Conservation (phyloP, 2,888 invertebrate genomes). For the Lucinisca nassula region DNA sequence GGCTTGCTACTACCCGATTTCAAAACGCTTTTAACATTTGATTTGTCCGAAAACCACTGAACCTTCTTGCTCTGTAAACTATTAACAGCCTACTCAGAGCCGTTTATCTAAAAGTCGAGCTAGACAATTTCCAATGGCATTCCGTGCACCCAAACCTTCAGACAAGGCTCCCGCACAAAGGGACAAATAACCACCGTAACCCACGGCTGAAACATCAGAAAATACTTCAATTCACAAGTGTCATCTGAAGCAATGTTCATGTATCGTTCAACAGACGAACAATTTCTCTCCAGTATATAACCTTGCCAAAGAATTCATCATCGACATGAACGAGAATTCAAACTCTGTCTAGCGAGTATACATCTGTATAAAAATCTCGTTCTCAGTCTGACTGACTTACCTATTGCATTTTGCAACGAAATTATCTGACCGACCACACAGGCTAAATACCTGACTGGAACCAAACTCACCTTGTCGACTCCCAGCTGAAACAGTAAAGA, state of each 20-base stretch:
- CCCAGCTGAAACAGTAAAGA: not conserved
- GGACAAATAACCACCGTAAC: conserved; percentile 3
- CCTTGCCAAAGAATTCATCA: not conserved
- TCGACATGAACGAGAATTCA: not conserved
- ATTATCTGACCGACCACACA: not conserved
- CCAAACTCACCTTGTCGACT: not conserved
- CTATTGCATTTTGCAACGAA: not conserved
- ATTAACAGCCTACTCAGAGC: not conserved
- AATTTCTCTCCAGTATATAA: not conserved
- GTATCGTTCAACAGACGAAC: not conserved
- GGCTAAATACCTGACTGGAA: not conserved
- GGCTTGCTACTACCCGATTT: not conserved
- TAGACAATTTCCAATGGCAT: too few relatives aligned
- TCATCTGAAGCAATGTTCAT: not conserved
- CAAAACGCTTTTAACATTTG: not conserved
- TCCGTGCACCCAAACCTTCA: not conserved
- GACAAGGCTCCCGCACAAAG: conserved; percentile 6
- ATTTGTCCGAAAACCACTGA: not conserved
- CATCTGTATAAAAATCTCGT: not conserved
- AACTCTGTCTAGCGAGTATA: not conserved
- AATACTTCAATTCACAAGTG: not conserved
- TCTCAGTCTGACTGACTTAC: not conserved
- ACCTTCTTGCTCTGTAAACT: not conserved
- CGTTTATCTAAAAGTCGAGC: too few relatives aligned
- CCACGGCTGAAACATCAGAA: not conserved